A percentile compares a stretch with the other conserved stretches of the same genome.
Conservation (phyloP, 2,888 invertebrate species). For the Malacosoma neustria region DNA sequence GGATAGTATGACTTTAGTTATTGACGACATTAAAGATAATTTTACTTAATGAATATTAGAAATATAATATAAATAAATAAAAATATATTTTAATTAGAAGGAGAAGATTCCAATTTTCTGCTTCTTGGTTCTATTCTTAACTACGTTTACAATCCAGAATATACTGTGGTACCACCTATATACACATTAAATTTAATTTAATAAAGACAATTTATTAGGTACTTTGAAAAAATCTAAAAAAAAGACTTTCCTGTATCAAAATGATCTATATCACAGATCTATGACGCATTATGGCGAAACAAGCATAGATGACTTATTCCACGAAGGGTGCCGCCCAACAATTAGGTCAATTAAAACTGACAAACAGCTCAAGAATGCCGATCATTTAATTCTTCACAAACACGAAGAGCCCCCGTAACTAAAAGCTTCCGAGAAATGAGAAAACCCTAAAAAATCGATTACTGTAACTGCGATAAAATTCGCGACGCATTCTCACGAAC, state of each 20-base stretch:
- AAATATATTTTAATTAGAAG: too few species aligned
- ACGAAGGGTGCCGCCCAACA: conserved; percentile 48
- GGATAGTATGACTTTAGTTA: too few species aligned
- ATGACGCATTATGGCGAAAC: background rate
- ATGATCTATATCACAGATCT: background rate
- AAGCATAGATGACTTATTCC: conserved; percentile 20
- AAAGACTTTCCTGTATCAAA: background rate
- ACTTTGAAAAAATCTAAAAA: too few species aligned
- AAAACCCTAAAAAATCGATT: conserved; percentile 9
- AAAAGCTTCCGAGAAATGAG: conserved; percentile 21
- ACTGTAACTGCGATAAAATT: conserved; percentile 6
- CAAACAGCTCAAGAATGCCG: conserved; percentile 30
- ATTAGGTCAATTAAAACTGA: conserved; percentile 52
- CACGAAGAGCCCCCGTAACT: conserved; percentile 22
- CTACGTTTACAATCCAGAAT: too few species aligned
- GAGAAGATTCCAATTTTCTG: too few species aligned
- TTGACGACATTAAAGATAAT: too few species aligned
- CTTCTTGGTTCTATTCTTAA: too few species aligned
- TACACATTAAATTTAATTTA: too few species aligned
- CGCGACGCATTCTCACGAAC: conserved; percentile 1
- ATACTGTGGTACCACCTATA: too few species aligned
- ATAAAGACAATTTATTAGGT: too few species aligned
- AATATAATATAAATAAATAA: too few species aligned
- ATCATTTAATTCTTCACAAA: conserved; percentile 23
- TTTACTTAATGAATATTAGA: too few species aligned